Evolutionary conservation across 2,797 vertebrate genomes (phyloP), one percentile per base, ranked within the genome.

Genomic region (Scolopax rusticola): DNA sequence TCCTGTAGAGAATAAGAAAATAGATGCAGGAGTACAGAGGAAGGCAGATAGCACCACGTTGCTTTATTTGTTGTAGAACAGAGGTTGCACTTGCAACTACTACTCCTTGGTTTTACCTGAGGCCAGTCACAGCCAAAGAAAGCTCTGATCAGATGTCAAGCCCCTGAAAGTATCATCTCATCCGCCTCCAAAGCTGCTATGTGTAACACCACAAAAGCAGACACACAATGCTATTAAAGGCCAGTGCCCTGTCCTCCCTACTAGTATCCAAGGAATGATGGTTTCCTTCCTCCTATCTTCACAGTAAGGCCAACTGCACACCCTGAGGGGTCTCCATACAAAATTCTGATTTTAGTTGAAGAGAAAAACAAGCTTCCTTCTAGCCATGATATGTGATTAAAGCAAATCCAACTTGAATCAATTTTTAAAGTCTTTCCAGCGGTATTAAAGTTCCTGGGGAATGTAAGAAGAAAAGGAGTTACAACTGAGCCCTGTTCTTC

Each of bases 311-410:
- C 53, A 78, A 43, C 2, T 79, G 25, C 53, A 59, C 64, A 76
- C 92, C 65, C 81, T 81, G 56, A 73, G 61, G 81, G 61, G 89
- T 77, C 48, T 80, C 90, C 82, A 89, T 91, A 85, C 84, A 94
- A 78, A 96, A 94, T 91, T 84, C 56, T 87, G 85, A 71, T 84
- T 93, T 93, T 81, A 93, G 89, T 94, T 86, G 74, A 74, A 89
- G 70, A 87, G 71, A 90, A 78, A 67, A 74, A 67, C 43, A 89
- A 92, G 40, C 56, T 86, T 27, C 69, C 87, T 92, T 90, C 89
- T 63, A 90, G 89, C 47, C 47, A 80, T 70, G 68, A n/a, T 80
- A 77, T 16, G 60, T 84, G 73, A 96, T 92, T 87, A 96, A 95
- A 95, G 84, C 20, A 85, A 81, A 64, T 64, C 48, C 65, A 84